Evolutionary conservation across 2,888 invertebrate genomes (phyloP).

Genomic region (Biston stratarius): DNA sequence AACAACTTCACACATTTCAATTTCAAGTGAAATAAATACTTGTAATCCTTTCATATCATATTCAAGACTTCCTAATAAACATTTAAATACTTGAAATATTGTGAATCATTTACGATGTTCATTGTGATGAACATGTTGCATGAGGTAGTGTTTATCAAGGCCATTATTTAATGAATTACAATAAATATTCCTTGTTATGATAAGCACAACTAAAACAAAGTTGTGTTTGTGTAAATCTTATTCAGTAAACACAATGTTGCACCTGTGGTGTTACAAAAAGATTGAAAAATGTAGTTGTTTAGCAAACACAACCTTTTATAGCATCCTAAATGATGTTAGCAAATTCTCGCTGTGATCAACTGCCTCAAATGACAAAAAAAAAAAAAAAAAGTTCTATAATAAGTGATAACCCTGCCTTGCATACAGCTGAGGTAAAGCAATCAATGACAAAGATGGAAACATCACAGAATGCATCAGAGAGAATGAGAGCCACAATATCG

Average conservation of each 20-base stretch:
- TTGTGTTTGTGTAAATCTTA: no score
- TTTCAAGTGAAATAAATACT: not conserved
- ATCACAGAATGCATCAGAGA: not conserved
- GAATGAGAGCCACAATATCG: no score
- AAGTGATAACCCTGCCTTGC: no score
- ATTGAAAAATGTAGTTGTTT: not conserved
- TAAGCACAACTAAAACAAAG: not conserved
- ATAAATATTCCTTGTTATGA: not conserved
- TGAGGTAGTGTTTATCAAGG: constrained; percentile 1
- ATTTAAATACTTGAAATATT: not conserved
- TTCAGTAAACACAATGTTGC: not conserved
- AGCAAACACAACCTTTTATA: not conserved
- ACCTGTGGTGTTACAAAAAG: not conserved
- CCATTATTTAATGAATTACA: not conserved
- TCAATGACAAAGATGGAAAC: not conserved
- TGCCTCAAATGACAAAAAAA: not conserved
- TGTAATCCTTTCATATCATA: not conserved
- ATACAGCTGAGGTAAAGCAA: no score
- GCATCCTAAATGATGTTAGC: not conserved
- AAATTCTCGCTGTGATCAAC: not conserved
- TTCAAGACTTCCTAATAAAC: not conserved
- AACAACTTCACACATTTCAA: not conserved
- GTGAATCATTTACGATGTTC: not conserved
- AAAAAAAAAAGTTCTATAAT: no score
- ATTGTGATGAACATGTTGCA: not conserved